phyloP scores from a whole-genome alignment of 2,113 vertebrate genomes.

The Microcebus lehilahytsara region DNA sequence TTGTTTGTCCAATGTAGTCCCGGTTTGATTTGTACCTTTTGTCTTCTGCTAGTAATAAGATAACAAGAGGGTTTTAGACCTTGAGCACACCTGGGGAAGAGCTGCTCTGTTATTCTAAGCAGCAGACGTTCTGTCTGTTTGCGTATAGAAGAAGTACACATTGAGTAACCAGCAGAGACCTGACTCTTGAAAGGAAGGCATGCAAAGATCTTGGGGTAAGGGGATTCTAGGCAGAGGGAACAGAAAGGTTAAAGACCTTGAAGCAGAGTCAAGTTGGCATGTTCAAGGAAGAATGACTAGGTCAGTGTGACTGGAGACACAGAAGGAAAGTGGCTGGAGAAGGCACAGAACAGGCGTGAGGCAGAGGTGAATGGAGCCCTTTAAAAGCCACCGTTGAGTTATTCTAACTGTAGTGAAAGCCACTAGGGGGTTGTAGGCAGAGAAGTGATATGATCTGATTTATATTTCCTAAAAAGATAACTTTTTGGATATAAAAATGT shows the following conservation, averaged over 20 bases:
- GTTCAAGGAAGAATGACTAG: not conserved
- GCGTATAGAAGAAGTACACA: not conserved
- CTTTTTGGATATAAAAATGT: not conserved
- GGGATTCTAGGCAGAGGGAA: constrained; percentile 21
- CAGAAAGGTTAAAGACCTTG: not conserved
- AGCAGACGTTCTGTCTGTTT: not conserved
- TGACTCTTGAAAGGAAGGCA: not conserved
- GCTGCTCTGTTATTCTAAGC: not conserved
- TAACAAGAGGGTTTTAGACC: not conserved
- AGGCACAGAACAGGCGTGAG: not conserved
- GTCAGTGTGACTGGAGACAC: not conserved
- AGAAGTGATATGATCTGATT: not conserved
- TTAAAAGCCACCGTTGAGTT: not conserved
- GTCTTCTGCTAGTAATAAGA: constrained; percentile 7
- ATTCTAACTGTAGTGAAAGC: not conserved
- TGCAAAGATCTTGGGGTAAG: not conserved
- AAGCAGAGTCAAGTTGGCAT: not conserved
- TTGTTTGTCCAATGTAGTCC: not conserved
- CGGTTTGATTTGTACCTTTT: constrained; percentile 26
- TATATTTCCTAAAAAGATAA: not conserved
- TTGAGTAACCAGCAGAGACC: not conserved
- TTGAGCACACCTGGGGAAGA: not conserved
- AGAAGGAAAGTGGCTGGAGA: not conserved
- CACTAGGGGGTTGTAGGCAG: not conserved
- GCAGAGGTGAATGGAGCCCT: not conserved